A percentile compares a stretch with the other conserved stretches of the same genome.
phyloP scores from a whole-genome alignment of 2,113 vertebrate species.

The Brachypteracias leptosomus region DNA sequence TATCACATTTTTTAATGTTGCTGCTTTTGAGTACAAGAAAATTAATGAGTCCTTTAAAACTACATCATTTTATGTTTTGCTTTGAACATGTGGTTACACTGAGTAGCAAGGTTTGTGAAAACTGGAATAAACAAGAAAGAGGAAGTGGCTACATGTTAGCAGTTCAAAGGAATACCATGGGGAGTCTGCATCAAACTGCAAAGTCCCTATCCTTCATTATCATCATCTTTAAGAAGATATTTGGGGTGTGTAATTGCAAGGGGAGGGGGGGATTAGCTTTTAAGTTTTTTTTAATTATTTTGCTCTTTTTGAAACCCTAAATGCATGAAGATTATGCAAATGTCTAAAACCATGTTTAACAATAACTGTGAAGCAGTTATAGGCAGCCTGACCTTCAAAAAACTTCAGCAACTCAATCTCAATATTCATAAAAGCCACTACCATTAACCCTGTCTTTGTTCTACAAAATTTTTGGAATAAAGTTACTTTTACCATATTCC shows the following conservation, averaged over 20 bases:
- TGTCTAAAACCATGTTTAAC: background rate
- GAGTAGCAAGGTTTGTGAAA: conserved; percentile 46
- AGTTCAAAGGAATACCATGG: conserved; percentile 74
- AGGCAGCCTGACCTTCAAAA: background rate
- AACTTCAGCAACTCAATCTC: background rate
- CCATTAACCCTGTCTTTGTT: background rate
- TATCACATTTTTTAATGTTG: conserved; percentile 65
- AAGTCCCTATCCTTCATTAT: conserved; percentile 50
- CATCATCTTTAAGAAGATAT: conserved; percentile 23
- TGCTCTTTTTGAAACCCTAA: background rate
- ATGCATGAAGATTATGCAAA: conserved; percentile 8
- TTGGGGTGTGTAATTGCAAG: background rate
- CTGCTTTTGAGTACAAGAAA: conserved; percentile 68
- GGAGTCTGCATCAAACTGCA: conserved; percentile 49
- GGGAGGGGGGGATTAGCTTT: background rate
- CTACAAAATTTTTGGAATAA: background rate
- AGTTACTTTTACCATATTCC: background rate
- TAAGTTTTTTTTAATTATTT: background rate
- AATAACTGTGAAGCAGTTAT: background rate
- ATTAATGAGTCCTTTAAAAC: conserved; percentile 76
- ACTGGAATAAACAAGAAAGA: conserved; percentile 68
- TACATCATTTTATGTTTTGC: conserved; percentile 65
- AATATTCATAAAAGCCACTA: background rate
- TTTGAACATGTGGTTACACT: conserved; percentile 57
- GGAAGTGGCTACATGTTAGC: background rate